Base-by-base conservation (phyloP, 1,140 invertebrate species). In the Chrysopa pallens region DNA sequence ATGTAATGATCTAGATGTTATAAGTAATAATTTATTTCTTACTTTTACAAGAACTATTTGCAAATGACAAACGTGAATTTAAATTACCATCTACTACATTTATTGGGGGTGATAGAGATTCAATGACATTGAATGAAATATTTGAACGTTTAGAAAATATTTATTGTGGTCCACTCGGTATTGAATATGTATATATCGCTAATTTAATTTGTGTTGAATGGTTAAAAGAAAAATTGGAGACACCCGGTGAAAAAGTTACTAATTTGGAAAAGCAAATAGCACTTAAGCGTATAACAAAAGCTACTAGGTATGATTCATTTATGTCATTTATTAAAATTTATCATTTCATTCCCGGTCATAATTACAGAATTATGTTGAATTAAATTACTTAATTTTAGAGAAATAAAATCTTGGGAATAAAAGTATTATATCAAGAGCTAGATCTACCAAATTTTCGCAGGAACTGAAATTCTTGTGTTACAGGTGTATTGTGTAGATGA, bases 161-260 rank as follows among this genome's bases (percentile, higher is more conserved):
- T 7, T 79, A 78, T 49, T 80, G 76, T 42, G 62, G 69, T 6
- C 67, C 71, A 37, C 69, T 80, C 31, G 89, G 88, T n/a, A 69
- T 86, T 4, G 88, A 92, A 55, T 92, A 84, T 55, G 89, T 87
- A 74, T 86, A 87, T 54, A 74, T 92, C 45, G 82, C 82, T 46
- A 81, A 83, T 50, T 59, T 76, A 38, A 76, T 80, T 47, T 71
- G 84, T 55, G 70, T 80, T 39, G 76, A 84, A 46, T 92, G 85
- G 81, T 74, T 92, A 43, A 66, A 82, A 9, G 62, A 81, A 48
- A 74, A 76, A 42, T 80, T 93, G 57, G 88, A 92, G 59, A 67
- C 62, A 12, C 87, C 87, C 0, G 72, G 72, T 4, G 73, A 78
- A 58, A 61, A 77, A 29, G 66, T 84, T 42, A 64, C 67, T 2